Evolutionary conservation across 2,113 vertebrate species (phyloP).

Genomic region (Laticauda laticaudata): DNA sequence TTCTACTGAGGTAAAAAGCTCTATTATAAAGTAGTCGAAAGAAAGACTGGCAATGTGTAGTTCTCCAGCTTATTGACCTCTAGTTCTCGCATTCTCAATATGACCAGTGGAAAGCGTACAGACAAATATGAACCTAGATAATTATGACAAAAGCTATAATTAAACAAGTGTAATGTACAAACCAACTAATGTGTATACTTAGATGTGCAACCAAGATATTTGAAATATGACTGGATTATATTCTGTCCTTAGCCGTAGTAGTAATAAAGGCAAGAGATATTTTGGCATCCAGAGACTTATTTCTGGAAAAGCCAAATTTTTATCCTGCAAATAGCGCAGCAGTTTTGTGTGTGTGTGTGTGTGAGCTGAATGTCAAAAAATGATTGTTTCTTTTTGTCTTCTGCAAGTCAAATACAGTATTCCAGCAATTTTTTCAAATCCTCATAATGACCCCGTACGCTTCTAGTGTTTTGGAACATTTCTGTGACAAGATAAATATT

Average conservation of each 20-base stretch:
- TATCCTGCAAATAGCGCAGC: slow-evolving; percentile 44
- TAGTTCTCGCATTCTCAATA: not conserved
- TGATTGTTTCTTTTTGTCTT: not conserved
- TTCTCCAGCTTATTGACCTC: not conserved
- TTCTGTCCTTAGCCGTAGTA: slow-evolving; percentile 44
- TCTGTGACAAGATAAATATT: slow-evolving; percentile 52
- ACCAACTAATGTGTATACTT: not conserved
- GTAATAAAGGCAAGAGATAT: slow-evolving; percentile 38
- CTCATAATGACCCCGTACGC: slow-evolving; percentile 48
- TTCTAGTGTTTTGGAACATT: slow-evolving; percentile 41
- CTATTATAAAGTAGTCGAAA: not conserved
- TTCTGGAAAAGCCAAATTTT: slow-evolving; percentile 39
- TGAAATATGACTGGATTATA: not conserved
- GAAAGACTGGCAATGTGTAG: not conserved
- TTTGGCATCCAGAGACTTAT: slow-evolving; percentile 19
- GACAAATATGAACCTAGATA: not conserved
- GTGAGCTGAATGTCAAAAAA: slow-evolving; percentile 39
- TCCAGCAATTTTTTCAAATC: slow-evolving; percentile 60
- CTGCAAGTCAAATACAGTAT: slow-evolving; percentile 29
- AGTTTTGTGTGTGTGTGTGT: slow-evolving; percentile 18
- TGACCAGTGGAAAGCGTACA: not conserved
- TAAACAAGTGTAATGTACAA: not conserved
- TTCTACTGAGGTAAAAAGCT: not conserved
- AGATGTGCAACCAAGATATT: not conserved
- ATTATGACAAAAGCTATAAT: not conserved